Evolutionary conservation across 2,888 invertebrate genomes (phyloP).

Genomic region (Epinotia demarniana): DNA sequence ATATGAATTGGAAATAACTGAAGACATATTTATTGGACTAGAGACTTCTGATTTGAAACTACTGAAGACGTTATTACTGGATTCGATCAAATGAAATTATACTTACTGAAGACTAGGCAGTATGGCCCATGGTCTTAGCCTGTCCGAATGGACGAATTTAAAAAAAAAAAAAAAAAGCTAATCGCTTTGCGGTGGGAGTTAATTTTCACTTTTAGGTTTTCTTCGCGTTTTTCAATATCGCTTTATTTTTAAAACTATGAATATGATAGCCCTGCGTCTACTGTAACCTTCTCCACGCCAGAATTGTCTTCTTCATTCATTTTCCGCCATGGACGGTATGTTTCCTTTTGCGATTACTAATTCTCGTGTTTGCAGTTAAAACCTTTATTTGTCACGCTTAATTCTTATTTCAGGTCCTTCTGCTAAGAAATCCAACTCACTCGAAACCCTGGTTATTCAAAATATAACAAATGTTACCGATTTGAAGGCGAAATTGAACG

Average conservation of each 20-base stretch:
- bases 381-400: constrained; percentile 2
- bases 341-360: constrained; percentile 12
- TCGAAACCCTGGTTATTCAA: constrained; percentile 73
- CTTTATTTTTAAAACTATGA: constrained; percentile 32
- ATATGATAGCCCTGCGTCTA: constrained; percentile 24
- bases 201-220: constrained; percentile 42
- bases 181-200: constrained; percentile 39
- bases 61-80: no score
- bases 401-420: constrained; percentile 63
- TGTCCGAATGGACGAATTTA: no score
- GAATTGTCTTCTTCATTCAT: constrained; percentile 30
- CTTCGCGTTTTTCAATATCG: constrained; percentile 33
- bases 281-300: constrained; percentile 23
- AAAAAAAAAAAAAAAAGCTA: no score
- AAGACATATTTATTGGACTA: no score
- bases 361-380: constrained; percentile 16
- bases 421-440: constrained; percentile 72
- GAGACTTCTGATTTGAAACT: no score
- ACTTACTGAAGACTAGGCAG: no score
- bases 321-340: constrained; percentile 47
- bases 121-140: no score
- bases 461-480: constrained; percentile 73
- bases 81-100: no score
- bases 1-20: no score
- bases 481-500: constrained; percentile 76